Evolutionary conservation across 2,888 invertebrate species (phyloP), one percentile per base, ranked within the genome.

Genomic region (Nebria salina): DNA sequence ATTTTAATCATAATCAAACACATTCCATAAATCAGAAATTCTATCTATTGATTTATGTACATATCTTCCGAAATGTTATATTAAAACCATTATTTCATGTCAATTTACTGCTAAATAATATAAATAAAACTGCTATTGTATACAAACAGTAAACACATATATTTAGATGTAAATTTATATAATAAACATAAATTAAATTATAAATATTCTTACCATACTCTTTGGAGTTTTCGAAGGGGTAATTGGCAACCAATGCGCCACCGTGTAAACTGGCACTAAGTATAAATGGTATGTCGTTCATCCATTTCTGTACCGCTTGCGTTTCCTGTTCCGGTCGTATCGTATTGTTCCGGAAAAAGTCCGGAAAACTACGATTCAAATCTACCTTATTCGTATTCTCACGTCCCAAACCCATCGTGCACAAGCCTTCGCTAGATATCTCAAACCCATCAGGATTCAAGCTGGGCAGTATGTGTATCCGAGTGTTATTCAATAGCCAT

Each of bases 381-480:
- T 90, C 90, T 15, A 86, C 83, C 2, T 83, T 83, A 26, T 84
- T 84, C 0, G 84, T 85, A 82, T 88, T 89, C 5, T 82, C 83
- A 81, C 88, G 85, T 2, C 88, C 89, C 2, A 82, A 65, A 65
- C 86, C 85, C 6, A 85, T 84, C 0, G 72, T 42, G 82, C 89
- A 89, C 4, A 83, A 79, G 6, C 86, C 86, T 79, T 85, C 86
- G n/a, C 73, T 82, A 1, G 89, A 84, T 2, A 82, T 81, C 64
- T 87, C 87, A 87, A 93, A 94, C 42, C 95, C 95, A 86, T 95
- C 95, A 0, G 95, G 95, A 87, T 95, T 95, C 92, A 95, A 92
- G 9, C 92, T 91, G 0, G 95, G 94, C 88, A 95, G 89, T 83
- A 95, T 90, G 87, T 95, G 94, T 83, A 95, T 92, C 73, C 92